These are phyloP conservation scores for Pangasius mekongensis DNA, from an alignment of 2,797 vertebrate genomes.

Conservation along the genomic window DNA sequence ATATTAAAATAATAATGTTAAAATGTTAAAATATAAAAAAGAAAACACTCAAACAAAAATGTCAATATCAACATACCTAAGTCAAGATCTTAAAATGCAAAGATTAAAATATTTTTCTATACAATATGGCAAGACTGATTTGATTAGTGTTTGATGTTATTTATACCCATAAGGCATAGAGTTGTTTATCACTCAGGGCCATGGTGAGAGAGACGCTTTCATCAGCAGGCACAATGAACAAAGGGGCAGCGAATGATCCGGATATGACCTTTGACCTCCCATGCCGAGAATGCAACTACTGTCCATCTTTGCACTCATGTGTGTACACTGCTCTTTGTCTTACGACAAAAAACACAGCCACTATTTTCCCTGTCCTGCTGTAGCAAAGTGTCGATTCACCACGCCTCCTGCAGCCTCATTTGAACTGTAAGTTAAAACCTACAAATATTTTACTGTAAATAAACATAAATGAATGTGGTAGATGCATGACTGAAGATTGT, in stretches of 20 bases:
- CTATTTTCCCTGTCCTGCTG: background rate
- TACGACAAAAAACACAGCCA: constrained; percentile 6
- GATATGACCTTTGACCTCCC: constrained; percentile 54
- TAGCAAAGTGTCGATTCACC: background rate
- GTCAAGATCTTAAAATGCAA: background rate
- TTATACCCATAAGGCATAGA: background rate
- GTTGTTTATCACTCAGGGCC: constrained; percentile 18
- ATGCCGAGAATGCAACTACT: constrained; percentile 42
- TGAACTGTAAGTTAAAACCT: background rate
- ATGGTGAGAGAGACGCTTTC: constrained; percentile 25
- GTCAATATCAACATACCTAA: background rate
- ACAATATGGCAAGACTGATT: background rate
- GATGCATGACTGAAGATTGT: background rate
- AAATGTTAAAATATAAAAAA: background rate
- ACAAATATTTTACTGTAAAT: too few relatives aligned
- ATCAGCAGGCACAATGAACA: constrained; percentile 50
- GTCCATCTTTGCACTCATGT: constrained; percentile 30
- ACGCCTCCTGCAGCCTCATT: background rate
- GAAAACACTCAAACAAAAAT: background rate
- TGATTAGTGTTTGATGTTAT: background rate
- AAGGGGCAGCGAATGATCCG: constrained; percentile 46
- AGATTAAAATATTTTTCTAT: background rate
- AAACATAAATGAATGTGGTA: background rate
- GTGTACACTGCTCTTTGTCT: constrained; percentile 28
- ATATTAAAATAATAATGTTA: background rate